Evolutionary conservation across 2,797 vertebrate genomes (phyloP), one percentile per base, ranked within the genome.

Genomic region (Craterocephalus amniculus): DNA sequence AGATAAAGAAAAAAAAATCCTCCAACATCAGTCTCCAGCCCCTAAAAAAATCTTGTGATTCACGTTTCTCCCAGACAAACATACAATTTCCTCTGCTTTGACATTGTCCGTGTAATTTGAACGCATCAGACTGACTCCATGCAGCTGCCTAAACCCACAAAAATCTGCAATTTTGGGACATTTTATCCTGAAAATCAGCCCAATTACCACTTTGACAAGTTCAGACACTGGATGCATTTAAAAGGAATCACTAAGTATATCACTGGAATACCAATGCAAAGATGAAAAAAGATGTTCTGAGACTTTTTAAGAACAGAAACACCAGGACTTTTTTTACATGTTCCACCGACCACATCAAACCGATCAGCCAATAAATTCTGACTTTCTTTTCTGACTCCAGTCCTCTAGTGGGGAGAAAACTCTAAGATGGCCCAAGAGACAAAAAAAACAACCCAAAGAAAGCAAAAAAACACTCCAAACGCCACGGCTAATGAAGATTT

Each of bases 401-500:
- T 38, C 11, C 22, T 59, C 55, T 13, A 8, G 34, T 45, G 26
- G 51, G 61, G 64, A 24, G 65, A 66, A 68, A 73, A 63, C 40
- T 62, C 40, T 6, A 59, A 59, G 59, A 54, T 26, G 58, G 56
- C 78, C 56, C 11, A 18, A 45, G 59, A 63, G 67, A n/a, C 35
- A 58, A 43, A 38, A 70, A 45, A 45, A 20, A n/a, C 38, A 45
- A 20, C 36, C 12, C 12, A 38, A 3, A 38, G 14, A 38, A 3
- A 12, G 14, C 5, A 52, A 27, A 22, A 43, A 49, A 48, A 48
- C 36, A 77, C 76, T 79, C 60, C n/a, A 49, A 13, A 60, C 6
- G 36, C 71, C 48, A 68, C 71, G 78, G 65, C 87, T 84, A 76
- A 82, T 74, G 58, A 83, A 86, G 84, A 88, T 88, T 91, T 88